These are phyloP conservation scores for Pachyseris speciosa DNA, from an alignment of 64 coral and sea anemone genomes.

Conservation along the genomic window DNA sequence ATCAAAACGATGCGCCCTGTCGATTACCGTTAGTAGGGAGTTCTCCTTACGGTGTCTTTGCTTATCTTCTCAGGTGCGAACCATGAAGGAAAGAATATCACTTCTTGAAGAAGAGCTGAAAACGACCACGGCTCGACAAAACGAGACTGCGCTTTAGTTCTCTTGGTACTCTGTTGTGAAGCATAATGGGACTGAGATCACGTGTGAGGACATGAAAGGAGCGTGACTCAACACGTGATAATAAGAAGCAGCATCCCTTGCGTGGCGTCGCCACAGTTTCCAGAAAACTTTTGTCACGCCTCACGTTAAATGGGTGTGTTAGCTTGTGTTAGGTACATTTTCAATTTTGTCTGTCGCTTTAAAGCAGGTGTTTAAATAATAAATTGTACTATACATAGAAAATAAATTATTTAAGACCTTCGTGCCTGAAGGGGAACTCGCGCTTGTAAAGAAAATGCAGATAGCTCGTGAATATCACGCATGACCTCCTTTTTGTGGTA, in stretches of 20 bases:
- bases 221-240: not conserved
- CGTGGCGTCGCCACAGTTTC: not conserved
- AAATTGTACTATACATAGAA: not conserved
- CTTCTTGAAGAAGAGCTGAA: slow-evolving; percentile 83
- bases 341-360: not conserved
- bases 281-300: not conserved
- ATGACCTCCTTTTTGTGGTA: too few relatives aligned
- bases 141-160: slow-evolving; percentile 86
- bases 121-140: slow-evolving; percentile 67
- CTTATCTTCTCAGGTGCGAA: slow-evolving; percentile 64
- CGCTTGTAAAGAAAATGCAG: not conserved
- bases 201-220: not conserved
- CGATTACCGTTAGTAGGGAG: too few relatives aligned
- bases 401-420: slow-evolving; percentile 31
- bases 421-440: not conserved
- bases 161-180: too few relatives aligned
- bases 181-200: too few relatives aligned
- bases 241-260: too few relatives aligned
- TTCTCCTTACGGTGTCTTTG: too few relatives aligned
- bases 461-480: too few relatives aligned
- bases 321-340: not conserved
- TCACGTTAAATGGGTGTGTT: not conserved
- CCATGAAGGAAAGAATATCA: slow-evolving; percentile 82
- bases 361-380: too few relatives aligned
- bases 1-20: too few relatives aligned